Evolutionary conservation across 2,888 invertebrate species (phyloP), one percentile per base, ranked within the genome.

Genomic region (Malthinus seriepunctatus): DNA sequence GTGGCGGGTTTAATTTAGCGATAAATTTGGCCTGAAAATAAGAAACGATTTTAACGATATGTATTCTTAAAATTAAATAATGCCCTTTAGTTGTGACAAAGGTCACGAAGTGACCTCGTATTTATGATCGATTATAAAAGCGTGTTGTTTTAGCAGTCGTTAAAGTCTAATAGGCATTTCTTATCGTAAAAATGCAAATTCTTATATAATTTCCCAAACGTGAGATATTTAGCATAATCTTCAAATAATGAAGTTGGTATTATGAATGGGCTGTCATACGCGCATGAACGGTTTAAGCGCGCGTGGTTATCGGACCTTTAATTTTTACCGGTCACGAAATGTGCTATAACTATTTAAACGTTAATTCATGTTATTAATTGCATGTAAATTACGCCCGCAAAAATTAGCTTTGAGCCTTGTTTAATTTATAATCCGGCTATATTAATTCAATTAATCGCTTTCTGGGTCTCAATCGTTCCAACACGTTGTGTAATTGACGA

Each of bases 181-280:
- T 73, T 74, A 74, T 74, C 74, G 60, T 60, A 63, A 66, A 73
- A 71, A 74, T 74, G 73, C 73, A 71, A 74, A 74, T 74, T 72
- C 67, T 66, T 71, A 73, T 73, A 69, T 69, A 71, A 71, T 68
- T 71, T 65, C 69, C 70, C 63, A 69, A 72, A 71, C 67, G 66
- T 56, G 55, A 60, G 66, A 68, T 71, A 71, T 71, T 74, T 73
- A 72, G 69, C 73, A 74, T 74, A 74, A 73, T 73, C 73, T 73
- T 71, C 72, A 68, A 72, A 74, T 74, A 74, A 75, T 71, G 72
- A 73, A 75, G 71, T 72, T 63, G 68, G 67, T 63, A 71, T 75
- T 75, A 75, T 75, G 73, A 74, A 75, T 75, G 72, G 71, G 70
- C 73, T 73, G 74, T 73, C 75, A 73, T 69, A 68, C 61, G 65